Evolutionary conservation across 2,797 vertebrate genomes (phyloP).

Genomic region (Taenioides sp.): DNA sequence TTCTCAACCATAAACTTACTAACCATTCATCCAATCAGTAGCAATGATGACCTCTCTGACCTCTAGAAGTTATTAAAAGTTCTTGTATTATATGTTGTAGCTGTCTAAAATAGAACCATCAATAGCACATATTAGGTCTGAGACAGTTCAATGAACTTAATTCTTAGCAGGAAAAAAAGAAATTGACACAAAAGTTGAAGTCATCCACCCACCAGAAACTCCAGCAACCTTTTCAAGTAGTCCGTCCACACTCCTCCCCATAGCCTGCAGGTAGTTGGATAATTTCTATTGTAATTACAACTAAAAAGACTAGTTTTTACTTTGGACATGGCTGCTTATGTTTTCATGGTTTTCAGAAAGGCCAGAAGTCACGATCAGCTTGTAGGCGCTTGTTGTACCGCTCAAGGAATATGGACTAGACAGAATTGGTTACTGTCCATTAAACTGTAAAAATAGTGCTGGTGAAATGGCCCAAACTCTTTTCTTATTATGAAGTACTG

Average conservation of each 20-base stretch:
- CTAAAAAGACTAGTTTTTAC: background rate
- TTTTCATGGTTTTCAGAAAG: slow-evolving; percentile 11
- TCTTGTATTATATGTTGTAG: background rate
- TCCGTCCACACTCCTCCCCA: background rate
- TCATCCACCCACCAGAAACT: background rate
- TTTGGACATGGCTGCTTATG: background rate
- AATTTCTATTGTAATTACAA: background rate
- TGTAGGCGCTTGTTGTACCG: background rate
- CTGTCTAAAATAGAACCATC: background rate
- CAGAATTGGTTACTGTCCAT: background rate
- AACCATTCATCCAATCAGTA: background rate
- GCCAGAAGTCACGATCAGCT: slow-evolving; percentile 21
- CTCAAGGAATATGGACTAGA: slow-evolving; percentile 15
- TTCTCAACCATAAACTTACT: background rate
- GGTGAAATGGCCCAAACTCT: slow-evolving; percentile 13
- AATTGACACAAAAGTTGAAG: background rate
- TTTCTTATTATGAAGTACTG: background rate
- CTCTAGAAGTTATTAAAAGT: background rate
- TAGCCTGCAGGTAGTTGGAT: slow-evolving; percentile 1
- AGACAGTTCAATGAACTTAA: background rate
- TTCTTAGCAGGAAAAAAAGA: background rate
- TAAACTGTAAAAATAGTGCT: background rate
- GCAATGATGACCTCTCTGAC: background rate
- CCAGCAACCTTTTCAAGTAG: background rate
- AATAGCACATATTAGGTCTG: background rate